Evolutionary conservation across 2,888 invertebrate species (phyloP).

Genomic region (Coronaproctus castanopsis): DNA sequence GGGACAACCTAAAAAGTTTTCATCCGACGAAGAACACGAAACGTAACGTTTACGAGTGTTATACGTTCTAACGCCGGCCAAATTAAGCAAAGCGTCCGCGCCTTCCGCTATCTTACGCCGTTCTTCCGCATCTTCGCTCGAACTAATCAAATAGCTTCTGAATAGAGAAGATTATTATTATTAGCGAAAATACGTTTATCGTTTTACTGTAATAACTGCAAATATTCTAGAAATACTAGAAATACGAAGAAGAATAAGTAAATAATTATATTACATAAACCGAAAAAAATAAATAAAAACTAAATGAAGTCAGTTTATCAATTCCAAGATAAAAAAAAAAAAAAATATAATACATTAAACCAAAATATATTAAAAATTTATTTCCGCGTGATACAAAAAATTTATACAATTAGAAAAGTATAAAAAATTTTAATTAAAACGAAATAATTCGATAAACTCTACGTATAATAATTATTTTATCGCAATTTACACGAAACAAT

Average conservation of each 20-base stretch:
- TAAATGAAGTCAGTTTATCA: too few relatives aligned
- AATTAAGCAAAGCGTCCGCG: slow-evolving; percentile 53
- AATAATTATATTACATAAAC: not conserved
- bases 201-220: not conserved
- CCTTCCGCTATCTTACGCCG: slow-evolving; percentile 53
- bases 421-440: not conserved
- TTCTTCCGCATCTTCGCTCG: slow-evolving; percentile 31
- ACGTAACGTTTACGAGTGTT: slow-evolving; percentile 12
- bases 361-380: not conserved
- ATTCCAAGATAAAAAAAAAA: too few relatives aligned
- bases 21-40: slow-evolving; percentile 1
- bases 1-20: too few relatives aligned
- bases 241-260: not conserved
- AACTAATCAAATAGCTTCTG: slow-evolving; percentile 24
- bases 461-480: too few relatives aligned
- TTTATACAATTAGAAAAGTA: too few relatives aligned
- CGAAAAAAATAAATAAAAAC: too few relatives aligned
- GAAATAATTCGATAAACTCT: too few relatives aligned
- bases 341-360: too few relatives aligned
- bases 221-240: not conserved
- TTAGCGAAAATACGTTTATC: not conserved
- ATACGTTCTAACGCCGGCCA: slow-evolving; percentile 39
- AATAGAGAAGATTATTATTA: not conserved
- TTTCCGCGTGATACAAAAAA: too few relatives aligned
- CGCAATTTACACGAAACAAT: too few relatives aligned